Evolutionary conservation across 2,797 vertebrate species (phyloP).

Genomic region (Tokudaia muenninki): DNA sequence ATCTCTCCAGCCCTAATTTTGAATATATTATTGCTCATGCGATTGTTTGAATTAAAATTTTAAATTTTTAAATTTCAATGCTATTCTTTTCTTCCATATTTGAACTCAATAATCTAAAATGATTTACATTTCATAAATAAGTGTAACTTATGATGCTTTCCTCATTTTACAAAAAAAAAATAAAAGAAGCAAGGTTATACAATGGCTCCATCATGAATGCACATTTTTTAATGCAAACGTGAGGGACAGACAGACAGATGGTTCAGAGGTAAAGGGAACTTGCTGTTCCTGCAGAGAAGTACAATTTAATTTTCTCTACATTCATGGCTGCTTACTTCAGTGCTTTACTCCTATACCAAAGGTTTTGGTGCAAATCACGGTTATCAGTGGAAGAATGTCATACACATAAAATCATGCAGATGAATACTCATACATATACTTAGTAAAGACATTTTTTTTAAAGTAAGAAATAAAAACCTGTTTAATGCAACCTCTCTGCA

Average conservation of each 20-base stretch:
- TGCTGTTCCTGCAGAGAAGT: neutral
- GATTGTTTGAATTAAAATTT: neutral
- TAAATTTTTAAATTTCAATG: neutral
- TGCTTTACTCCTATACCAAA: neutral
- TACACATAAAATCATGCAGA: neutral
- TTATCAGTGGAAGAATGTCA: neutral
- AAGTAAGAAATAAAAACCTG: neutral
- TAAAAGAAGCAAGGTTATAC: neutral
- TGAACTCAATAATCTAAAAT: neutral
- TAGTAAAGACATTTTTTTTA: neutral
- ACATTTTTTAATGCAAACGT: neutral
- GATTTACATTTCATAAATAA: neutral
- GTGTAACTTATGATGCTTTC: neutral
- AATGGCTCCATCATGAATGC: neutral
- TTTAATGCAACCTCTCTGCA: neutral
- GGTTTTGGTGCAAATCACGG: neutral
- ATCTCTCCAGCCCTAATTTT: neutral
- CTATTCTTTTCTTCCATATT: neutral
- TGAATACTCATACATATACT: neutral
- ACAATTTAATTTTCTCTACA: neutral
- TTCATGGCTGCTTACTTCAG: neutral
- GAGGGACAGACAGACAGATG: neutral
- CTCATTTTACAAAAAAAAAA: neutral
- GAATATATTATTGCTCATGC: neutral
- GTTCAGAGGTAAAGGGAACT: neutral